Evolutionary conservation across 2,113 vertebrate genomes (phyloP).

Genomic region (Varanus komodoensis): DNA sequence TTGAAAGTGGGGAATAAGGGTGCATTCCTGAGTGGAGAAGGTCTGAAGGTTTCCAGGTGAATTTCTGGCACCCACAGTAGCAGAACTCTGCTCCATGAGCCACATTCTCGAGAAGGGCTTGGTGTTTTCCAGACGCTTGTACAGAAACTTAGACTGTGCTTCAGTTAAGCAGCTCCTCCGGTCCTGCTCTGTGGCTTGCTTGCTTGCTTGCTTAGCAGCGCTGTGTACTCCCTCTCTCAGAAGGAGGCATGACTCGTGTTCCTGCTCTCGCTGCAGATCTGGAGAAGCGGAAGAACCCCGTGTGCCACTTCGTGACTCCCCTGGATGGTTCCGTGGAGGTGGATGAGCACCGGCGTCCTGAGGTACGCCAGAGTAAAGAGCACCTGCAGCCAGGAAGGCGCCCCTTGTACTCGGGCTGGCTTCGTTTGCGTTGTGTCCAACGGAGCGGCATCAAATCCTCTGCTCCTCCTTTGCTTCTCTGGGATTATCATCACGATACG

Average conservation of each 20-base stretch:
- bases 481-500: no score
- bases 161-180: background rate
- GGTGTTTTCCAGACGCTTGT: rapidly evolving
- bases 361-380: conserved; percentile 73
- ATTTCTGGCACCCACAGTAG: background rate
- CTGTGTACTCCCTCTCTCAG: no score
- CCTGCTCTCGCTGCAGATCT: conserved; percentile 80
- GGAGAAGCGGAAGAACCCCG: conserved; percentile 93
- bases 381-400: background rate
- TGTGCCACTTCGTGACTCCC: conserved; percentile 96
- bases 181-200: background rate
- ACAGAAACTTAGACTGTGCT: background rate
- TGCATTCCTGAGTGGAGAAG: background rate
- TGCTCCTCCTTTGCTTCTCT: background rate
- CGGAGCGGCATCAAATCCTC: background rate
- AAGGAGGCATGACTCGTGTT: background rate
- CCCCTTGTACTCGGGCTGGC: no score
- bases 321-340: conserved; percentile 90
- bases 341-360: conserved; percentile 88
- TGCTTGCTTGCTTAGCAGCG: background rate
- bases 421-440: background rate
- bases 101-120: background rate
- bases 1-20: background rate
- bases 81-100: background rate
- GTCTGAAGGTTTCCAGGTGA: background rate